Evolutionary conservation across 2,113 vertebrate species (phyloP).

Genomic region (Tachycineta bicolor): DNA sequence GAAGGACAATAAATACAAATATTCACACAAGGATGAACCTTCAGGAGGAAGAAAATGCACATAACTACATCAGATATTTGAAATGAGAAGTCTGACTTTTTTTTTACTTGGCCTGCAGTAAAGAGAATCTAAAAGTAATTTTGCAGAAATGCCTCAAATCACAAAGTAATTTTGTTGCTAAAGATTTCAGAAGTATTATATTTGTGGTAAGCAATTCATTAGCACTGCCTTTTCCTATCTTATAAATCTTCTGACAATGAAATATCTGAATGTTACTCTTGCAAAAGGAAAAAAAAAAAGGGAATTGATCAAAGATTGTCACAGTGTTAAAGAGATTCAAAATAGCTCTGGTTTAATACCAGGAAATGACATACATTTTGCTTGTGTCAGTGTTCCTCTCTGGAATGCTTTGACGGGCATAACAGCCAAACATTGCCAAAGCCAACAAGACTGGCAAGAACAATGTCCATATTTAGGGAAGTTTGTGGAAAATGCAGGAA

Average conservation of each 20-base stretch:
- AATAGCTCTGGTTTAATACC: background rate
- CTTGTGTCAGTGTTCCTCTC: background rate
- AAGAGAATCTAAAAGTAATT: background rate
- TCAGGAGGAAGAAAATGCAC: conserved; percentile 17
- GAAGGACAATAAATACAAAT: background rate
- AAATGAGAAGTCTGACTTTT: conserved; percentile 41
- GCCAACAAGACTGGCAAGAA: background rate
- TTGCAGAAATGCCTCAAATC: background rate
- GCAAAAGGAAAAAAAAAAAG: background rate
- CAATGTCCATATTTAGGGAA: background rate
- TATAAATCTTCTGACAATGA: background rate
- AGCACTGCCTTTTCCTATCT: background rate
- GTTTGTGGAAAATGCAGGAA: background rate
- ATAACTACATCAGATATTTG: background rate
- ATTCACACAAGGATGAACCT: background rate
- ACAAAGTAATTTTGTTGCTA: background rate
- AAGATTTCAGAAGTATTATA: background rate
- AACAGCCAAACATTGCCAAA: background rate
- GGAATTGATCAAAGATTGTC: background rate
- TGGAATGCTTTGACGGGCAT: background rate
- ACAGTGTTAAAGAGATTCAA: background rate
- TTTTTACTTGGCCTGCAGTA: background rate
- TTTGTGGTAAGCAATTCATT: background rate
- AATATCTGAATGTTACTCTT: background rate
- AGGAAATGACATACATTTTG: background rate